phyloP scores from a whole-genome alignment of 2,113 vertebrate species.

The Takifugu bimaculatus region DNA sequence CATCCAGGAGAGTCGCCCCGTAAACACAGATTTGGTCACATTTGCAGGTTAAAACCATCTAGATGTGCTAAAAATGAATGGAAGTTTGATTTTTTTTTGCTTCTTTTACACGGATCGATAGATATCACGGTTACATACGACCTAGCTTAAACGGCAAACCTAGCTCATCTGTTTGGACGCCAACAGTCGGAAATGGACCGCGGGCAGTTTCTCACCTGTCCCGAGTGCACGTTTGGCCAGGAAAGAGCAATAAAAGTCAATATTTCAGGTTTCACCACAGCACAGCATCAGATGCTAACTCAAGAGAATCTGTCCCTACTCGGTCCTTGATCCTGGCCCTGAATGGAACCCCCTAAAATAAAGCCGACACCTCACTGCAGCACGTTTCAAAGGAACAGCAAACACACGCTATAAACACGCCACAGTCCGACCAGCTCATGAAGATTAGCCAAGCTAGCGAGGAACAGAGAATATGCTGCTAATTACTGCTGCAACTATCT shows the following conservation, averaged over 20 bases:
- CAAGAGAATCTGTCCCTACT: too few relatives aligned
- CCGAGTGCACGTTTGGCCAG: conserved; percentile 4
- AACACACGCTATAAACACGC: conserved; percentile 59
- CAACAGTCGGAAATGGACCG: neutral
- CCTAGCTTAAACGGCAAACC: too few relatives aligned
- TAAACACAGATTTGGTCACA: neutral
- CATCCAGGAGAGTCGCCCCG: neutral
- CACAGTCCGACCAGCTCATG: conserved; percentile 51
- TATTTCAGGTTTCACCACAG: neutral
- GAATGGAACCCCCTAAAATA: conserved; percentile 34
- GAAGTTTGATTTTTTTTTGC: too few relatives aligned
- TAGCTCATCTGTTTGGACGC: neutral
- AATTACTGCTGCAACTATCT: conserved; percentile 50
- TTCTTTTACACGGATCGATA: too few relatives aligned
- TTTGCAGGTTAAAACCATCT: neutral
- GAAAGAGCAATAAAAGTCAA: neutral
- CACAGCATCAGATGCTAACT: too few relatives aligned
- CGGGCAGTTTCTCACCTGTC: neutral
- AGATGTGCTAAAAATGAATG: neutral
- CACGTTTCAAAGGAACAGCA: conserved; percentile 40
- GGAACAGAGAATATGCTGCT: conserved; percentile 51
- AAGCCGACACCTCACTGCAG: conserved; percentile 59
- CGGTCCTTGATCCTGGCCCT: neutral
- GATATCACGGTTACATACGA: too few relatives aligned
- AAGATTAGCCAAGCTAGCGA: conserved; percentile 55